phyloP scores from a whole-genome alignment of 2,888 invertebrate species.

The Yponomeuta cagnagella region DNA sequence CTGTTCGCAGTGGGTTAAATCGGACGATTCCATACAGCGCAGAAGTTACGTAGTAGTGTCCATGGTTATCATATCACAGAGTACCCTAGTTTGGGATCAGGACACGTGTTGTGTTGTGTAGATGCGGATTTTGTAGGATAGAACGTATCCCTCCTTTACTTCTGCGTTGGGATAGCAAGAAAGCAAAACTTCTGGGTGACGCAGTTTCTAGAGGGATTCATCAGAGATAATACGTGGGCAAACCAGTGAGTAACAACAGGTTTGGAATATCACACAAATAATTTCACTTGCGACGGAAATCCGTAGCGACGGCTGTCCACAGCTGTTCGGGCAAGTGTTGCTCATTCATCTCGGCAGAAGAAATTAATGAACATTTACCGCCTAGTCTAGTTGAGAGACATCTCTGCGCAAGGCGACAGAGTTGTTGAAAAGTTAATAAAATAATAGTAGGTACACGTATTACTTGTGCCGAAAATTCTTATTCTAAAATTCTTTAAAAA shows the following conservation, averaged over 20 bases:
- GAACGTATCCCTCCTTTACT: too few relatives aligned
- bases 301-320: constrained; percentile 24
- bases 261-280: background rate
- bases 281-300: constrained; percentile 25
- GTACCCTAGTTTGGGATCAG: too few relatives aligned
- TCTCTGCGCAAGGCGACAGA: background rate
- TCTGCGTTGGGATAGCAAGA: too few relatives aligned
- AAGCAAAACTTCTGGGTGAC: too few relatives aligned
- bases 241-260: background rate
- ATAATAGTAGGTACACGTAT: background rate
- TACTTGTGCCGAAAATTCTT: background rate
- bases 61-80: too few relatives aligned
- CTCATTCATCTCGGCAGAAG: constrained; percentile 19
- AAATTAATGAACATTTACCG: constrained; percentile 1
- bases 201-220: too few relatives aligned
- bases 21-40: too few relatives aligned
- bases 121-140: too few relatives aligned
- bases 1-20: too few relatives aligned
- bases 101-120: too few relatives aligned
- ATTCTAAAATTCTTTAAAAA: too few relatives aligned
- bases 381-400: background rate
- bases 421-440: background rate
- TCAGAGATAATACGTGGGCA: background rate
- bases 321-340: constrained; percentile 18
- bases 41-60: too few relatives aligned